Evolutionary conservation across 2,113 vertebrate genomes (phyloP).

Genomic region (Solea senegalensis): DNA sequence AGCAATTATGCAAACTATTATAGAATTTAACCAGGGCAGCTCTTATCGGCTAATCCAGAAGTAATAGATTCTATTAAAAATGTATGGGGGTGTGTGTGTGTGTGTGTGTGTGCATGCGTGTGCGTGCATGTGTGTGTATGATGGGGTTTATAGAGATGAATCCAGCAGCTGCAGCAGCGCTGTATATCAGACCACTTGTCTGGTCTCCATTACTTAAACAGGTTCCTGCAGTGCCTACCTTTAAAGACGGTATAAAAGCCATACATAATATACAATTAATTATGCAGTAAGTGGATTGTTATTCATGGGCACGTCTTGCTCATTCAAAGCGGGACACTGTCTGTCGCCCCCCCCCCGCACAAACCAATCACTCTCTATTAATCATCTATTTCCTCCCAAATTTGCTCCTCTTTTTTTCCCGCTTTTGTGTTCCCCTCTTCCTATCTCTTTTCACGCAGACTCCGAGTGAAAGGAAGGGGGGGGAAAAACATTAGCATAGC

Average conservation of each 20-base stretch:
- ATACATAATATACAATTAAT: constrained; percentile 58
- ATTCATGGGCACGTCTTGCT: constrained; percentile 45
- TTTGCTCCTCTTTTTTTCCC: constrained; percentile 17
- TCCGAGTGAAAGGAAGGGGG: constrained; percentile 40
- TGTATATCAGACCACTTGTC: constrained; percentile 58
- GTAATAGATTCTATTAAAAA: constrained; percentile 87
- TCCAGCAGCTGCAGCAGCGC: constrained; percentile 69
- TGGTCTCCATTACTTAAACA: constrained; percentile 65
- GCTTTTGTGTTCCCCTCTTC: constrained; percentile 22
- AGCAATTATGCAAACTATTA: constrained; percentile 85
- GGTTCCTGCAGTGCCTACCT: constrained; percentile 47
- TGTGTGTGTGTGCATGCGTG: constrained; percentile 26
- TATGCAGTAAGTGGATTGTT: constrained; percentile 52
- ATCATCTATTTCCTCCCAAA: constrained; percentile 62
- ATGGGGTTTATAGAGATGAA: constrained; percentile 46
- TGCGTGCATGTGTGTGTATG: constrained; percentile 28
- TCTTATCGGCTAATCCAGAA: constrained; percentile 85
- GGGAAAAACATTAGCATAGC: constrained; percentile 69
- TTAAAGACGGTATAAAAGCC: constrained; percentile 37
- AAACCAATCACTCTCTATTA: constrained; percentile 48
- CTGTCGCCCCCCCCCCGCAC: not conserved
- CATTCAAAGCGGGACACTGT: constrained; percentile 27
- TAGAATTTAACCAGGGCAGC: constrained; percentile 82
- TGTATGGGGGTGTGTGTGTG: constrained; percentile 73
- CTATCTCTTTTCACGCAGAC: constrained; percentile 39